Conservation (phyloP, 2,797 vertebrate genomes). For the Hylomyscus alleni region DNA sequence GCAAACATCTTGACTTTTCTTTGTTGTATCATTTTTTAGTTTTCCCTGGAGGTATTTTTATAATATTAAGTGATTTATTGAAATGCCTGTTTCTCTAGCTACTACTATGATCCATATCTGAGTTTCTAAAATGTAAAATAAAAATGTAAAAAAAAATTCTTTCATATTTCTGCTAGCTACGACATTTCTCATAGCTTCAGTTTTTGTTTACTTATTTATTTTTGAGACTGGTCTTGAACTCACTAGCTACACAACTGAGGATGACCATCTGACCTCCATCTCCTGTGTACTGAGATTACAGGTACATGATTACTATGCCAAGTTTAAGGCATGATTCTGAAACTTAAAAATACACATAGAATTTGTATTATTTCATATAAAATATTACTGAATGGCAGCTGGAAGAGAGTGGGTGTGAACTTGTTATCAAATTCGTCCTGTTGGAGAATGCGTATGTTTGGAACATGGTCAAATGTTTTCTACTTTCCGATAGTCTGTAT, state of each 20-base stretch:
- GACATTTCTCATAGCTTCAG: background rate
- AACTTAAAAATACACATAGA: constrained; percentile 25
- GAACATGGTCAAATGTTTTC: background rate
- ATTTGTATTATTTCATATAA: constrained; percentile 21
- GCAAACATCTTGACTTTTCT: constrained; percentile 4
- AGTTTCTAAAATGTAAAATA: constrained; percentile 25
- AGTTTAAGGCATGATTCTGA: constrained; percentile 1
- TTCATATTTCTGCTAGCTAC: constrained; percentile 41
- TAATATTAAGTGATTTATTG: background rate
- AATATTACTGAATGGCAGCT: background rate
- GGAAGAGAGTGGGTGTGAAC: background rate
- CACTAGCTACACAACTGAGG: background rate
- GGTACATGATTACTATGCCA: too few relatives aligned
- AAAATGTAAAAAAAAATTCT: background rate
- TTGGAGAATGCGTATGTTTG: background rate
- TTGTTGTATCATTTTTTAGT: background rate
- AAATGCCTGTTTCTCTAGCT: constrained; percentile 12
- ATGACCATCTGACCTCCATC: background rate
- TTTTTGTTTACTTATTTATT: background rate
- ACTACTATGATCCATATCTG: background rate
- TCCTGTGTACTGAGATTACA: background rate
- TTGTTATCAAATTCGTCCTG: background rate
- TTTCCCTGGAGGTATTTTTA: background rate
- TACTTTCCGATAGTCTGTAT: background rate
- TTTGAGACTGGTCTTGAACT: background rate